Evolutionary conservation across 1,140 invertebrate species (phyloP), one percentile per base, ranked within the genome.

Genomic region (Chrysomallon squamiferum): DNA sequence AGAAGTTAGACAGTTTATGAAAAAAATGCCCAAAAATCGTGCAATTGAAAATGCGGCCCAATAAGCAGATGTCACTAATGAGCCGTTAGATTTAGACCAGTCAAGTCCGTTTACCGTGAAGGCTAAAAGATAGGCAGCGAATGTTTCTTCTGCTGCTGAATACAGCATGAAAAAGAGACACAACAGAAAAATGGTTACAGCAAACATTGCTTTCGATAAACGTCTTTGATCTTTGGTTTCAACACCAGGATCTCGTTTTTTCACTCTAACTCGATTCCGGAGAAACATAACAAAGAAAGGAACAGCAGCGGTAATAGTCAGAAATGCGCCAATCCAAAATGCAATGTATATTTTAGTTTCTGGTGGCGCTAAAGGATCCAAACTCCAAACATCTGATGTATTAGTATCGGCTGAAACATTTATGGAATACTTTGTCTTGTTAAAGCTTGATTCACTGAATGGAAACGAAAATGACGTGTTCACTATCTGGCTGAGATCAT

Each of bases 101-200:
- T 71, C 50, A 45, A 79, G 60, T 33, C 74, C 65, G 30, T 68
- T 56, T 9, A 76, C 60, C 45, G 65, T 68, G 59, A 75, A 77
- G 4, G 72, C 64, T 0, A 67, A 56, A 3, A 79, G 47, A 27
- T 71, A 75, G 15, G 63, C 66, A 3, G 66, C 64, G 38, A 75
- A 72, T n/a, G 73, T 75, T 50, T 75, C 70, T 38, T 75, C 74
- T n/a, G 66, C 63, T 13, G 73, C 71, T 30, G 57, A 63, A 58
- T 77, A 73, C 3, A 61, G 33, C 22, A 70, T 62, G 27, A 66
- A 68, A 2, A 79, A 65, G 2, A 64, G 32, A 9, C 62, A 49
- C 35, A 77, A 47, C 41, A 47, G 65, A 7, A 52, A 32, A 0
- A 79, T 27, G 2, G 68, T 59, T 18, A 68, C 32, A 7, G 59